These are phyloP conservation scores for Tachina grossa DNA, from an alignment of 2,888 invertebrate species.

Conservation along the genomic window DNA sequence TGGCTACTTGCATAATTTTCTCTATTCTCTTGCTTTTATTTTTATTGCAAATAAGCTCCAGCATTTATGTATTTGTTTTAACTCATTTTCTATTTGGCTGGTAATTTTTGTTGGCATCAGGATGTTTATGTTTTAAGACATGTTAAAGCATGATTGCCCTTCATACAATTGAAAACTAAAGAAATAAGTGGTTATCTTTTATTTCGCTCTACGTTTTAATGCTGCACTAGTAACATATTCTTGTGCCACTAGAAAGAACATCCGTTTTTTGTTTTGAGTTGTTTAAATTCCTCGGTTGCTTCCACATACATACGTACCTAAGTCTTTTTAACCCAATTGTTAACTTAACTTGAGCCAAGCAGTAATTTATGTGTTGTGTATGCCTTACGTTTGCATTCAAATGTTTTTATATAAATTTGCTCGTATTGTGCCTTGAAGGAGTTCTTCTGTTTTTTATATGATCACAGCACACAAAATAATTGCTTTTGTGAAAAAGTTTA, in stretches of 20 bases:
- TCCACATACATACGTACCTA: neutral
- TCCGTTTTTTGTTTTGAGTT: conserved; percentile 44
- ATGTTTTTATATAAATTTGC: conserved; percentile 6
- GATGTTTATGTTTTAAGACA: conserved; percentile 67
- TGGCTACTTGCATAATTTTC: conserved; percentile 54
- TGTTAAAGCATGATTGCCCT: conserved; percentile 69
- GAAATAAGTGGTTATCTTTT: conserved; percentile 55
- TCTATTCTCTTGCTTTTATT: conserved; percentile 15
- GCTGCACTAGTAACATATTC: conserved; percentile 12
- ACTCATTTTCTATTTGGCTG: conserved; percentile 22
- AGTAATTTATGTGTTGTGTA: conserved; percentile 11
- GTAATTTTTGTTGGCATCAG: conserved; percentile 57
- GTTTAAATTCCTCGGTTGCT: conserved; percentile 7
- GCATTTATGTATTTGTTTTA: conserved; percentile 37
- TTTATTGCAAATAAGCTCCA: neutral
- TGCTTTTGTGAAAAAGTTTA: neutral
- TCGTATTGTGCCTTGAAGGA: conserved; percentile 25
- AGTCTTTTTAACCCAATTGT: conserved; percentile 54
- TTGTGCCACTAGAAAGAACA: conserved; percentile 40
- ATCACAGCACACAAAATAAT: conserved; percentile 10
- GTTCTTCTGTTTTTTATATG: conserved; percentile 24
- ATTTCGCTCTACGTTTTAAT: conserved; percentile 24
- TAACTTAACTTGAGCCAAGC: conserved; percentile 19
- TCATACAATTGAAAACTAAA: conserved; percentile 37
- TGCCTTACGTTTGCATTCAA: neutral